Evolutionary conservation across 2,888 invertebrate genomes (phyloP), one percentile per base, ranked within the genome.

Genomic region (Odontocerum albicorne): DNA sequence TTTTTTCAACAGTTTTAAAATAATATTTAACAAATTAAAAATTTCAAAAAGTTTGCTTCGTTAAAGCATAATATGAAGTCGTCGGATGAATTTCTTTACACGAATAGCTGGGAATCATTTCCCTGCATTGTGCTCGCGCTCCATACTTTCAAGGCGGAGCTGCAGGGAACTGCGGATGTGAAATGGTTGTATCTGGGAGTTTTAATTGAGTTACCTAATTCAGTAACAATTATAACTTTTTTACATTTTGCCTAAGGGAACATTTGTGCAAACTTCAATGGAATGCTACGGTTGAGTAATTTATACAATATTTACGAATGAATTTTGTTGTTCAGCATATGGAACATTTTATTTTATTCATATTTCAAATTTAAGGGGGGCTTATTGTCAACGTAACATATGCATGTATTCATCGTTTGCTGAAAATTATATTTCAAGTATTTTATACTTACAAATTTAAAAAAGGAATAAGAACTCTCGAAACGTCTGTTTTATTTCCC

Each of bases 161-260:
- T 50, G 57, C 50, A 54, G 54, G 31, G 40, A 45, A 49, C 42
- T 50, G 40, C 42, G 44, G 46, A 50, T 49, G 54, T 49, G 46
- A 40, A 46, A 45, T 40, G 32, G 46, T 17, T 31, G 47, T 46
- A 49, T 44, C 49, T 17, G 36, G 13, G 57, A 60, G 51, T 60
- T 57, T 55, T 60, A 60, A 60, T 60, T 60, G 60, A 60, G 60
- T 60, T 54, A 51, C 32, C 45, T 53, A 51, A 55, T 54, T 38
- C 33, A 20, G 54, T 21, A 56, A 55, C 56, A 53, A 53, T 56
- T 53, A 59, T 56, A 59, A 59, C 59, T 56, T 59, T 52, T 45
- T 42, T 12, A 33, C n/a, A 7, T 13, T 12, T 21, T 31, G 17
- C 49, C 20, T 6, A 12, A 15, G 22, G 40, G 50, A 33, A 51